Conservation (phyloP, 2,888 invertebrate species). For the Hydraecia micacea region DNA sequence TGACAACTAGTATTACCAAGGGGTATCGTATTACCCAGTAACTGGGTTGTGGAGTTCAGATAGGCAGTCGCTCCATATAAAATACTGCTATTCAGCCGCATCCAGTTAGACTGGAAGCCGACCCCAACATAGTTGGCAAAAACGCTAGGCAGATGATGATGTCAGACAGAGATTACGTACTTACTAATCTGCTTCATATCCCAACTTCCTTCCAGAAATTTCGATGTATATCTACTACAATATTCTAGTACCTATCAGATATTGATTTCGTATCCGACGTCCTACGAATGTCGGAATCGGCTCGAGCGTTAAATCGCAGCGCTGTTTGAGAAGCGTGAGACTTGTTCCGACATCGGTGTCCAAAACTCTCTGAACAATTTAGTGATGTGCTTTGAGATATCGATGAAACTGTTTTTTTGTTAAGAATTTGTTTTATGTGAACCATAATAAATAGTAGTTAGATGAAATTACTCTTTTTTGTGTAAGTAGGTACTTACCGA, state of each 20-base stretch:
- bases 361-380: slow-evolving; percentile 54
- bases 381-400: slow-evolving; percentile 50
- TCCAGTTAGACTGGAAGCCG: too few relatives aligned
- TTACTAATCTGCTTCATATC: too few relatives aligned
- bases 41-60: too few relatives aligned
- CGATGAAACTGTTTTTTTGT: slow-evolving; percentile 29
- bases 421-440: background rate
- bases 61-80: too few relatives aligned
- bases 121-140: too few relatives aligned
- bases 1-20: too few relatives aligned
- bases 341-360: slow-evolving; percentile 64
- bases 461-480: background rate
- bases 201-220: too few relatives aligned
- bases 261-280: slow-evolving; percentile 48
- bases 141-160: too few relatives aligned
- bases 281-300: slow-evolving; percentile 59
- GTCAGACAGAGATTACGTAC: too few relatives aligned
- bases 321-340: slow-evolving; percentile 70
- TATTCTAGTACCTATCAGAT: slow-evolving; percentile 10
- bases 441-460: background rate
- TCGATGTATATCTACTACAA: background rate
- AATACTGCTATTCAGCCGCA: too few relatives aligned
- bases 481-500: background rate
- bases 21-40: too few relatives aligned
- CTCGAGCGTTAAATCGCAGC: slow-evolving; percentile 74